Evolutionary conservation across 2,797 vertebrate genomes (phyloP).

Genomic region (Tamandua tetradactyla): DNA sequence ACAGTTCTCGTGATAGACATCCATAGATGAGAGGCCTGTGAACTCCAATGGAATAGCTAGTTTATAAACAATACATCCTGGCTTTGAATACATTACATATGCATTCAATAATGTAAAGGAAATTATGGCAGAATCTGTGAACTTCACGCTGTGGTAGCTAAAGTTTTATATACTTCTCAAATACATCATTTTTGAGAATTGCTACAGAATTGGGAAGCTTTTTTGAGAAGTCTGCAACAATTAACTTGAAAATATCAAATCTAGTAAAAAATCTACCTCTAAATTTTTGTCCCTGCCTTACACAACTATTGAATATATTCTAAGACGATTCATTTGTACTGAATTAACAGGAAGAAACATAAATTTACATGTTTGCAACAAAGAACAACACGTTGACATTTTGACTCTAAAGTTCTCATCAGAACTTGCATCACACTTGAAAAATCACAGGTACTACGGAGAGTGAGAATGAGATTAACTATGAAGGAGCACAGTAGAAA

Average conservation of each 20-base stretch:
- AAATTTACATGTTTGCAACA: background rate
- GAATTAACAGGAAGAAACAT: background rate
- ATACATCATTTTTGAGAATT: too few relatives aligned
- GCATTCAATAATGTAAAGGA: background rate
- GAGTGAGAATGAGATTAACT: background rate
- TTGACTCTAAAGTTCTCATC: background rate
- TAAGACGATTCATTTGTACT: background rate
- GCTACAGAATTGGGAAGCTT: too few relatives aligned
- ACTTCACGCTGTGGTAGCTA: background rate
- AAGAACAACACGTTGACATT: background rate
- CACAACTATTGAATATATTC: too few relatives aligned
- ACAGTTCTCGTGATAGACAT: background rate
- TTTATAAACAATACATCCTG: background rate
- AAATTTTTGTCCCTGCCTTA: too few relatives aligned
- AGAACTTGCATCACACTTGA: background rate
- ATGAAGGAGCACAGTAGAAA: background rate
- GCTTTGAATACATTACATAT: background rate
- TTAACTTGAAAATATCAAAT: too few relatives aligned
- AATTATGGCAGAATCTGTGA: constrained; percentile 5
- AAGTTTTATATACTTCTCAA: background rate
- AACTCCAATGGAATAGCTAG: background rate
- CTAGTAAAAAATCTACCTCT: too few relatives aligned
- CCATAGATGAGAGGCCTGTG: background rate
- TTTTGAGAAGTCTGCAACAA: too few relatives aligned
- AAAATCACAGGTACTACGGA: background rate